Percentiles rank a stretch among this genome's conserved stretches.
phyloP scores from a whole-genome alignment of 2,113 vertebrate genomes.

The Semnornis frantzii region DNA sequence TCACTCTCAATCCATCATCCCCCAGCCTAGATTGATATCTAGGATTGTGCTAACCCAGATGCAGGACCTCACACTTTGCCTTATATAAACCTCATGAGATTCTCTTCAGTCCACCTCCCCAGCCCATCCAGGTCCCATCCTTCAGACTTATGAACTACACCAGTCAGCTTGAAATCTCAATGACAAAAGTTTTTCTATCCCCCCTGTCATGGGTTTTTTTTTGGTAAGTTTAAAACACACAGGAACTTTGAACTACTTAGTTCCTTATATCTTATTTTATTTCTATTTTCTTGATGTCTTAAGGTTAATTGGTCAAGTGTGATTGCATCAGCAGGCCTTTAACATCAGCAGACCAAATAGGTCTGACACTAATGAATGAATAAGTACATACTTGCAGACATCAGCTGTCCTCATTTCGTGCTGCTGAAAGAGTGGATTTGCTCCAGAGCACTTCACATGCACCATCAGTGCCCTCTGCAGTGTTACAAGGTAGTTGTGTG shows the following conservation, averaged over 20 bases:
- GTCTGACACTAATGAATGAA: neutral
- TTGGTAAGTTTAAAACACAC: neutral
- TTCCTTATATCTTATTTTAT: neutral
- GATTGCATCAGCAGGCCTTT: neutral
- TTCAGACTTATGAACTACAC: too few species aligned
- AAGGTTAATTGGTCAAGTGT: neutral
- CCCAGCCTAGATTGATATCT: too few species aligned
- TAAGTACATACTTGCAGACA: neutral
- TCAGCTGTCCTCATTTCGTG: neutral
- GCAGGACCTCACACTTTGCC: too few species aligned
- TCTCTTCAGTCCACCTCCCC: too few species aligned
- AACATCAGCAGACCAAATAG: neutral
- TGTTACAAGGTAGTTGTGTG: neutral
- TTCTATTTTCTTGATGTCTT: neutral
- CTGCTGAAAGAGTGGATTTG: neutral
- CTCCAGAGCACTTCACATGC: conserved; percentile 12
- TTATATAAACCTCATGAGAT: too few species aligned
- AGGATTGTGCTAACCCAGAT: too few species aligned
- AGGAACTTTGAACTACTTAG: neutral
- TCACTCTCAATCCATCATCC: too few species aligned
- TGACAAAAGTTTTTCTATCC: neutral
- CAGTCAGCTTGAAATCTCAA: neutral
- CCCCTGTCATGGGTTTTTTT: neutral
- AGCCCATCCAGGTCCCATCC: too few species aligned
- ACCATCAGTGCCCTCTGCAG: conserved; percentile 75